phyloP scores from a whole-genome alignment of 2,797 vertebrate species.

The Acropternis orthonyx region DNA sequence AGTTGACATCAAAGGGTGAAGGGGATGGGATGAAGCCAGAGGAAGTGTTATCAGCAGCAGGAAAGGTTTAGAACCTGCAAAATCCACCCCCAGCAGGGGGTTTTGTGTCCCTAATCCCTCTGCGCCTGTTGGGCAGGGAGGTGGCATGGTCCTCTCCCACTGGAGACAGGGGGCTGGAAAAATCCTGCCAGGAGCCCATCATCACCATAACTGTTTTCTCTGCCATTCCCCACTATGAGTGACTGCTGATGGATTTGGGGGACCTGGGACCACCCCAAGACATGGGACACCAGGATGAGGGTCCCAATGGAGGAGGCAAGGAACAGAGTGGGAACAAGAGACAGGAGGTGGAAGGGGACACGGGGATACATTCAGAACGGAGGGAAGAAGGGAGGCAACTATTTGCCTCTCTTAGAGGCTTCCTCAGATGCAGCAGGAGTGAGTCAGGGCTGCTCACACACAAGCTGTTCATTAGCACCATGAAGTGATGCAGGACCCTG shows the following conservation, averaged over 20 bases:
- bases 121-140: neutral
- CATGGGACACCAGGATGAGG: accelerated
- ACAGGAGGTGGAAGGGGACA: neutral
- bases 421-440: neutral
- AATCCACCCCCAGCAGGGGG: neutral
- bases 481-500: neutral
- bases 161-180: neutral
- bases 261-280: neutral
- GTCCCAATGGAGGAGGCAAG: neutral
- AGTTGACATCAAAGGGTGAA: slow-evolving; percentile 55
- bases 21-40: neutral
- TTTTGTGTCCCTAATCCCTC: slow-evolving; percentile 41
- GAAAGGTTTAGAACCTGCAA: slow-evolving; percentile 38
- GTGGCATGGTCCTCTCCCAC: accelerated
- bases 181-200: neutral
- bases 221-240: accelerated
- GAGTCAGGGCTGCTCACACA: neutral
- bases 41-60: slow-evolving; percentile 1
- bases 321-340: neutral
- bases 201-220: neutral
- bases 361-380: accelerated
- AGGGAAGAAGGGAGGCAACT: neutral
- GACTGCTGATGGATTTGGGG: neutral
- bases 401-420: neutral
- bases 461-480: neutral